Percentiles rank a stretch among this genome's conserved stretches.
These are phyloP conservation scores for Bufo bufo DNA, from an alignment of 2,113 vertebrate genomes.

Conservation along the genomic window DNA sequence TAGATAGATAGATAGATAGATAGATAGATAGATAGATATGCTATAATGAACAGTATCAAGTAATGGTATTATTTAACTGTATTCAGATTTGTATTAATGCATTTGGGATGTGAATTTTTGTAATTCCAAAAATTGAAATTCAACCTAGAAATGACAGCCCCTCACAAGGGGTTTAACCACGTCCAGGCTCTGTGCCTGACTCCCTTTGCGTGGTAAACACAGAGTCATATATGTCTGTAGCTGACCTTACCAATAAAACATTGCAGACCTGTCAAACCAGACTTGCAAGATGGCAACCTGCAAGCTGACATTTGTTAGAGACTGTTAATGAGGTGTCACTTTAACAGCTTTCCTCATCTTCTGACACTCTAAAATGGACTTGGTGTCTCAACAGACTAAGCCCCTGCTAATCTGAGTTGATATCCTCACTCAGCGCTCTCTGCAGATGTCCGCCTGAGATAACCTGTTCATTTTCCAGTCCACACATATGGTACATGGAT, in stretches of 20 bases:
- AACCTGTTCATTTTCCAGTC: neutral
- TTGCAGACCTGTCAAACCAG: neutral
- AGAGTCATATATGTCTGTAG: neutral
- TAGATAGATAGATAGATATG: neutral
- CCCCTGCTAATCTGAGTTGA: slow-evolving; percentile 35
- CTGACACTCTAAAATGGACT: slow-evolving; percentile 21
- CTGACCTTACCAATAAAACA: neutral
- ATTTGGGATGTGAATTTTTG: neutral
- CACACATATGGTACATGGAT: neutral
- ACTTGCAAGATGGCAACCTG: neutral
- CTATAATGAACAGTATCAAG: neutral
- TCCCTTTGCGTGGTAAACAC: neutral
- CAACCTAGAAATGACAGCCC: neutral
- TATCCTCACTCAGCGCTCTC: slow-evolving; percentile 17
- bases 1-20: too few relatives aligned
- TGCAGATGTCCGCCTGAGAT: slow-evolving; percentile 1
- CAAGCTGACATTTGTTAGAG: slow-evolving; percentile 6
- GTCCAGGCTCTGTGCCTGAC: neutral
- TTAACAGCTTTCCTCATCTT: slow-evolving; percentile 49
- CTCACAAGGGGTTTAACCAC: neutral
- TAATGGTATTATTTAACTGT: neutral
- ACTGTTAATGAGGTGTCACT: slow-evolving; percentile 47
- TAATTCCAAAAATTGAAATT: neutral
- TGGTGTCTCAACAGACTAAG: slow-evolving; percentile 38
- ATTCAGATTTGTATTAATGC: neutral